Conservation (phyloP, 2,888 invertebrate species). For the Phania funesta region DNA sequence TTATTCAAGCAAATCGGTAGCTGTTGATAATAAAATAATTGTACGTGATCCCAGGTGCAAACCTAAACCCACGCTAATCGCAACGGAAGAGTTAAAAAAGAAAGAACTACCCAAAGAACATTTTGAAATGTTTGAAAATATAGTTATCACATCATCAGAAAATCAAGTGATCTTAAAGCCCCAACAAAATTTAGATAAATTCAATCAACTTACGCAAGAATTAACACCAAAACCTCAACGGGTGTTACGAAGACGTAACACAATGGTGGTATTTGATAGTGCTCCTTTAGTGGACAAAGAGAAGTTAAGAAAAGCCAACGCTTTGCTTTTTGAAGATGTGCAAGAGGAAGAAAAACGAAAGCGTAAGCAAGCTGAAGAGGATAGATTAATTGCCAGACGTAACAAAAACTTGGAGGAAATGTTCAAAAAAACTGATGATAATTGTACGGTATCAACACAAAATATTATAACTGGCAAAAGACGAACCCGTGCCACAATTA, state of each 20-base stretch:
- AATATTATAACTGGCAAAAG: conserved; percentile 78
- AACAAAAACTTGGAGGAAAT: conserved; percentile 70
- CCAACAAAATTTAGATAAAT: conserved; percentile 46
- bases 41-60: conserved; percentile 56
- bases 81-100: conserved; percentile 22
- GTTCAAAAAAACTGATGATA: conserved; percentile 74
- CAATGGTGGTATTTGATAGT: conserved; percentile 72
- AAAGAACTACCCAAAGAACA: background rate
- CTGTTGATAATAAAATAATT: conserved; percentile 1
- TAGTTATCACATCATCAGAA: conserved; percentile 24
- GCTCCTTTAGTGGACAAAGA: conserved; percentile 71
- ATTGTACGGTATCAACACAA: conserved; percentile 76
- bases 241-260: conserved; percentile 69
- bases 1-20: background rate
- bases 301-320: conserved; percentile 66
- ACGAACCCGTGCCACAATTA: conserved; percentile 71
- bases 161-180: conserved; percentile 35
- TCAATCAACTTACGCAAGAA: conserved; percentile 43
- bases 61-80: background rate
- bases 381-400: conserved; percentile 47
- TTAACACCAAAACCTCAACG: conserved; percentile 54
- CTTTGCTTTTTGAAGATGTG: conserved; percentile 73
- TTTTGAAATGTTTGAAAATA: background rate
- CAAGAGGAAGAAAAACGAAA: conserved; percentile 67
- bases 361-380: conserved; percentile 64